Conservation (phyloP, 1,140 invertebrate genomes). For the Zophobas atratus region DNA sequence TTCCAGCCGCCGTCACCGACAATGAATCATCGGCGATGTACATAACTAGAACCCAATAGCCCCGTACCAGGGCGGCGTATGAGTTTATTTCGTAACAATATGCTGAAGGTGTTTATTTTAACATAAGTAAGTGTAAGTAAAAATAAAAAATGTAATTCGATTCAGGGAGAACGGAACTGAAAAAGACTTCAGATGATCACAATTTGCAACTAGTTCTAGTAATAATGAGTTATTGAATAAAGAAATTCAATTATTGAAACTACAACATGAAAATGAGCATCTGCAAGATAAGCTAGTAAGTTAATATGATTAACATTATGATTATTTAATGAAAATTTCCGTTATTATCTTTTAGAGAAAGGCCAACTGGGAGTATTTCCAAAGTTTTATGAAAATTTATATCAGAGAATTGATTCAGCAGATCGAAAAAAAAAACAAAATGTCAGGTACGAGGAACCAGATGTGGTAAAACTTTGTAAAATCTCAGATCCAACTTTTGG, state of each 20-base stretch:
- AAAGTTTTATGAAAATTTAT: background rate
- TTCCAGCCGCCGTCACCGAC: too few relatives aligned
- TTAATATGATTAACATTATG: conserved; percentile 1
- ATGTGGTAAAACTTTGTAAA: background rate
- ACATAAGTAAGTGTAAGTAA: background rate
- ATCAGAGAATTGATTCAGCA: background rate
- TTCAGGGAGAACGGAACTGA: background rate
- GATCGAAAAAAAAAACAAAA: background rate
- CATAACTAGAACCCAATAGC: too few relatives aligned
- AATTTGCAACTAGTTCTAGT: background rate
- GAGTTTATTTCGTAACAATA: background rate
- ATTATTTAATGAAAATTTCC: background rate
- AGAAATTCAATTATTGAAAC: conserved; percentile 3
- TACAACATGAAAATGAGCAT: conserved; percentile 1
- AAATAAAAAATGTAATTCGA: conserved; percentile 3
- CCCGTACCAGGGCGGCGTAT: too few relatives aligned
- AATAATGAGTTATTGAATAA: conserved; percentile 1
- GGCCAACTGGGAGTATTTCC: background rate
- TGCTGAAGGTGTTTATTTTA: conserved; percentile 1
- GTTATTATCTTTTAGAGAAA: conserved; percentile 1
- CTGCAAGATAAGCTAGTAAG: background rate
- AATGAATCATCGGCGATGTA: too few relatives aligned
- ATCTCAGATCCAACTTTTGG: conserved; percentile 1
- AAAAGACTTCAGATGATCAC: background rate
- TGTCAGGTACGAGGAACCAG: conserved; percentile 1